These are phyloP conservation scores for Sternarchorhynchus goeldii DNA, from an alignment of 2,797 vertebrate species.

Conservation along the genomic window DNA sequence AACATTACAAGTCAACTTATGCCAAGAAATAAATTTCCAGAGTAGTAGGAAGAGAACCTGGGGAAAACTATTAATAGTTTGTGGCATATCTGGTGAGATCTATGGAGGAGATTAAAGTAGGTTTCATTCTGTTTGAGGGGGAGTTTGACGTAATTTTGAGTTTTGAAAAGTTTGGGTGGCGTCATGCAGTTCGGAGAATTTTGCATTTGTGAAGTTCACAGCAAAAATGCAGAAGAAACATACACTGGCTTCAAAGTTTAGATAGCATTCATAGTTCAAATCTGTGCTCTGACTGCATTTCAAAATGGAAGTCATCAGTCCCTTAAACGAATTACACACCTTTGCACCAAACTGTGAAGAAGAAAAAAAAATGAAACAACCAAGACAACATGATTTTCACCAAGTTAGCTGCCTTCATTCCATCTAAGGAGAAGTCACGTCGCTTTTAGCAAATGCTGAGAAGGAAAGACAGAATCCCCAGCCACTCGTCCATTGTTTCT, in stretches of 20 bases:
- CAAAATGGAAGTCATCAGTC: not conserved
- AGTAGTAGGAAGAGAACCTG: slow-evolving; percentile 28
- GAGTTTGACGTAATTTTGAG: slow-evolving; percentile 17
- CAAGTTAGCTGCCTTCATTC: not conserved
- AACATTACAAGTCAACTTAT: slow-evolving; percentile 29
- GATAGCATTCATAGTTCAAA: not conserved
- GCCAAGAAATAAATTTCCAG: slow-evolving; percentile 30
- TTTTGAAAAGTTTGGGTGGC: slow-evolving; percentile 16
- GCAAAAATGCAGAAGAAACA: not conserved
- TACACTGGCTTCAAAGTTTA: not conserved
- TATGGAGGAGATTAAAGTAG: slow-evolving; percentile 32
- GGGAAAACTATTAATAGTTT: slow-evolving; percentile 42
- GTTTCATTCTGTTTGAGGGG: slow-evolving; percentile 41
- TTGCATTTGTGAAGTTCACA: not conserved
- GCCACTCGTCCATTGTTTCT: slow-evolving; percentile 42
- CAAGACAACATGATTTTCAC: not conserved
- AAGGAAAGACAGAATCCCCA: slow-evolving; percentile 17
- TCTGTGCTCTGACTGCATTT: not conserved
- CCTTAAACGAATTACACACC: not conserved
- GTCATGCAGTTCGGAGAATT: slow-evolving; percentile 6
- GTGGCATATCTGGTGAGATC: slow-evolving; percentile 27
- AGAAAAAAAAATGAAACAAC: slow-evolving; percentile 5
- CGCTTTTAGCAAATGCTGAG: slow-evolving; percentile 17
- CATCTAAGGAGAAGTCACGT: slow-evolving; percentile 2
- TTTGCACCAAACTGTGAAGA: not conserved